Evolutionary conservation across 1,140 invertebrate species (phyloP), one percentile per base, ranked within the genome.

Genomic region (Hyles euphorbiae): DNA sequence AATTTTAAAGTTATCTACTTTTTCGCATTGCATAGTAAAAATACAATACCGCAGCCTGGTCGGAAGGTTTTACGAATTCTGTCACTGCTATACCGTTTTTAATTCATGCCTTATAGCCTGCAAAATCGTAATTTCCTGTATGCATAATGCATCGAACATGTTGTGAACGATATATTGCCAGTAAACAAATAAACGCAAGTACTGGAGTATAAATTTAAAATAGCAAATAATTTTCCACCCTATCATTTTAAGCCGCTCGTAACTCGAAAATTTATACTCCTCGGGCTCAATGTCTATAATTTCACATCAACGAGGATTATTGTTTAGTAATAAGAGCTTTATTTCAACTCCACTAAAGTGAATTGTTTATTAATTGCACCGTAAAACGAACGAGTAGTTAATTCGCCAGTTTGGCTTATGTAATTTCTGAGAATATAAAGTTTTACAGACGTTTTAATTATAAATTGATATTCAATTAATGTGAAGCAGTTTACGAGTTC

Each of bases 291-390:
- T 56, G 68, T 55, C 63, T 63, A 63, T 68, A 71, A 74, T 68
- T 74, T 69, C 34, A 58, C 60, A 58, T 43, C 56, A 57, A 61
- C 44, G 55, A 11, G 55, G 52, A 60, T 67, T 64, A 60, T 55
- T 67, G 60, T 69, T 67, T 60, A 54, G 55, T 59, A 67, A 65
- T 69, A 67, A 63, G 61, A 67, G 43, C 58, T 67, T 68, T 63
- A 74, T 67, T 69, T 65, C 63, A 63, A 60, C 48, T 53, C 53
- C 56, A 61, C 56, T 70, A 65, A 65, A 69, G 52, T 66, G 58
- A 72, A 72, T 74, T 66, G 67, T 69, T 69, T 69, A 67, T 69
- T 70, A 70, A 75, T 70, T 68, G 61, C 62, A 44, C 64, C 63
- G 64, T 70, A 72, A 70, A 72, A 61, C 46, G 55, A 43, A 46